Conservation (phyloP, 2,113 vertebrate genomes). For the Podiceps cristatus region DNA sequence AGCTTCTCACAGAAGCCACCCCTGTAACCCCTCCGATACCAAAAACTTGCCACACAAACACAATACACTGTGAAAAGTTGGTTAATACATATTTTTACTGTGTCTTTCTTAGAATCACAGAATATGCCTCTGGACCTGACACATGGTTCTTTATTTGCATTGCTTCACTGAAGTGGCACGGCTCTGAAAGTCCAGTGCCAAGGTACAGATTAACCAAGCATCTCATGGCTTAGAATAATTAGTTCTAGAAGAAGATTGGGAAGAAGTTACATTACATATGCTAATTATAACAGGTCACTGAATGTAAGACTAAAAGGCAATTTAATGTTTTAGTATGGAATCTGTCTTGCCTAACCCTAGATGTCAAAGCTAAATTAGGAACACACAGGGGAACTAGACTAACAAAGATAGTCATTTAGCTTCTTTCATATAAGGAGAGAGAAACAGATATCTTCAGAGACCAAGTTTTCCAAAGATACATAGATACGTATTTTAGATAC, state of each 20-base stretch:
- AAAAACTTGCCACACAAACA: too few relatives aligned
- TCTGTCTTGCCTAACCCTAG: not conserved
- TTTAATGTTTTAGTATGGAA: conserved; percentile 10
- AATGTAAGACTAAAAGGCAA: conserved; percentile 19
- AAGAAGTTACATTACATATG: not conserved
- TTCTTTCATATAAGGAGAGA: not conserved
- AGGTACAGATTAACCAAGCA: not conserved
- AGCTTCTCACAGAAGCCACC: too few relatives aligned
- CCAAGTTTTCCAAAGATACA: not conserved
- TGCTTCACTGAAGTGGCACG: not conserved
- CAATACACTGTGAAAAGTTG: not conserved
- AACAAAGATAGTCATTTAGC: not conserved
- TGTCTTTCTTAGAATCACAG: not conserved
- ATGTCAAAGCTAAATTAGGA: conserved; percentile 23
- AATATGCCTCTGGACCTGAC: not conserved
- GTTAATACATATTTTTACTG: not conserved
- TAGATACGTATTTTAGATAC: not conserved
- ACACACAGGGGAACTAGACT: not conserved
- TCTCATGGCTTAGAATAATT: not conserved
- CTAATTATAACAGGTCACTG: not conserved
- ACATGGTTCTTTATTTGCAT: not conserved
- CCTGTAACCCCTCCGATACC: too few relatives aligned
- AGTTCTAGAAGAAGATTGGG: not conserved
- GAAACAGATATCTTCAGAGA: not conserved
- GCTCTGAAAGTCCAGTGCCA: not conserved